Evolutionary conservation across 2,113 vertebrate genomes (phyloP), one percentile per base, ranked within the genome.

Genomic region (Siphamia tubifer): DNA sequence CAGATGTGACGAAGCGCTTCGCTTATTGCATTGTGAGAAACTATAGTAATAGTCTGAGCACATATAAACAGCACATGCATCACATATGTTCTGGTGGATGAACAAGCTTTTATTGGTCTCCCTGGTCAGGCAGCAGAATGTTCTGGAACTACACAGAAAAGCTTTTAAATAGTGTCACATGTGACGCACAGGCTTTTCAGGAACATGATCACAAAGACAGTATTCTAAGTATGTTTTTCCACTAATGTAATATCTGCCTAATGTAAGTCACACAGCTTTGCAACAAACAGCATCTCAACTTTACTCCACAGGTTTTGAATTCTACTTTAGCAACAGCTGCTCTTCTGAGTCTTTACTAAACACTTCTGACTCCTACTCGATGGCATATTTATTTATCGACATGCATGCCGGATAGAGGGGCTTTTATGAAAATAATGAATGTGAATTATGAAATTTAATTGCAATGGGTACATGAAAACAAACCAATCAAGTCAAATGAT

Each of bases 21-120:
- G n/a, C n/a, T 35, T 36, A 48, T 75, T 44, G 72, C 28, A 58
- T 48, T 45, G 31, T 45, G 4, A 4, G 56, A 74, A 12, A 49
- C 51, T n/a, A n/a, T n/a, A n/a, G n/a, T n/a, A n/a, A n/a, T 54
- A 9, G 8, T 27, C 47, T 4, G 5, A 16, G 13, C 49, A 2
- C 8, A 63, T 17, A 17, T 63, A 69, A 79, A 65, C 58, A 54
- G 13, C 53, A 32, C 34, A 17, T 44, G 23, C 24, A 49, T 60
- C 32, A 58, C 4, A 2, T 31, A 36, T 5, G 15, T n/a, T 12
- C 17, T 30, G 10, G 9, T 19, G 36, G 49, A 31, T 17, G n/a
- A 16, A 47, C 48, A 74, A 6, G 51, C 12, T 51, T 45, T 55
- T 30, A 20, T 19, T 39, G 3, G 47, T 56, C 23, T 32, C 21